Base-by-base conservation (phyloP, 1,140 invertebrate species). In the Andrena cerasifolii region DNA sequence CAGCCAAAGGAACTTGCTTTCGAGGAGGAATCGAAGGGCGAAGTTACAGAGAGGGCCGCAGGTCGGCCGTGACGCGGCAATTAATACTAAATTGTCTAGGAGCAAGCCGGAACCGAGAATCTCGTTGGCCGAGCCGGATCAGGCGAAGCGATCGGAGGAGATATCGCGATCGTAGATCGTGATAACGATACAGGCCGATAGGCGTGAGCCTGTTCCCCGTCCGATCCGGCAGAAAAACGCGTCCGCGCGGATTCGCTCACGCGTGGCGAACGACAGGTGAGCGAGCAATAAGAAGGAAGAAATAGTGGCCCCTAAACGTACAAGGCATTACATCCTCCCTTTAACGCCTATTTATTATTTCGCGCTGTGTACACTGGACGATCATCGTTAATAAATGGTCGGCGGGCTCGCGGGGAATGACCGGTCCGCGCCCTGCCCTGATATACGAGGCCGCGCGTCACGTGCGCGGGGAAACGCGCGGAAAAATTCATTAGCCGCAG, bases 231-330 rank as follows among this genome's bases (percentile, higher is more conserved):
- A 53, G 65, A 70, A 65, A 70, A 80, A 80, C 49, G 58, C 18
- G 28, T 72, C 49, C 10, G 40, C 72, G 54, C 40, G 62, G 43
- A 76, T 33, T 80, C 59, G 61, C 14, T 70, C 78, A 62, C 78
- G 78, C 78, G 65, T 80, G 72, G 54, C 78, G 40, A 66, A 31
- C 72, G 72, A 79, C 78, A 79, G 78, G 72, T 79, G 78, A 79
- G 45, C n/a, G 28, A 76, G 72, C 78, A 79, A 79, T 16, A 79
- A 76, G 78, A 79, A 75, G 26, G 72, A 79, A 75, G 75, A 77
- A 71, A 77, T 70, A 70, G 75, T 77, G 67, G 45, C 54, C 53
- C 66, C 65, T 59, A 59, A 61, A 72, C 47, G 68, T 54, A 62
- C 65, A 43, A 61, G 54, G 18, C 45, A 51, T 77, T 70, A 70